Base-by-base conservation (phyloP, 2,888 invertebrate species). In the Fissipunctia ypsillon region DNA sequence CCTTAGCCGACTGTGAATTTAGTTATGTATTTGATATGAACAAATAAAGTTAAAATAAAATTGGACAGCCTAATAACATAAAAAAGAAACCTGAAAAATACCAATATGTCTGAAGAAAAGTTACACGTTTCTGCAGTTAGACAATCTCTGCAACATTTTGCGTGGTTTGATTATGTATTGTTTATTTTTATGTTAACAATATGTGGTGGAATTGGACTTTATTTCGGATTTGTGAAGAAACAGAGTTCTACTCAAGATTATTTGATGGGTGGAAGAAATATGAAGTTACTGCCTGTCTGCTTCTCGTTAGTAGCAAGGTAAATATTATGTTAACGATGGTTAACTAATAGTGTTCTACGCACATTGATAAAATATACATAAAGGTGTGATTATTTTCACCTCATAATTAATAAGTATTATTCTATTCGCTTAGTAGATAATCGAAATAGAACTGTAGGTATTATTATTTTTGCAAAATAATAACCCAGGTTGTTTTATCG, bases 271-370 rank as follows among this genome's bases (percentile, higher is more conserved):
- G 98, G 98, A 12, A 96, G 98, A 80, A 97, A 97, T 89, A 98
- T 98, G 98, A 96, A 97, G 70, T 96, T 97, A 7, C 94, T 98
- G 81, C 98, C 99, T 0, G 97, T 98, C 45, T 97, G 98, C 48
- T 96, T 98, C 93, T 98, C 98, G 0, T 94, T 99, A 61, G 97
- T 98, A 69, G 98, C 99, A 48, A 98, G 97, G 97, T 97, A 94
- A 91, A 90, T 73, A 57, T 19, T 19, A 41, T 41, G 25, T 41
- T 41, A 41, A 25, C 10, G 38, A 25, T 25, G 19, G 10, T 7
- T 59, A 14, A 35, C 0, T 28, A n/a, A 59, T n/a, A 12, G 19
- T 16, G 10, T 9, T n/a, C 28, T 38, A 22, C 16, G 22, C 16
- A 65, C 1, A 31, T 41, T n/a, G 0, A 7, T 2, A 41, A 38